phyloP scores from a whole-genome alignment of 2,888 invertebrate genomes.

The Polymixis lichenea region DNA sequence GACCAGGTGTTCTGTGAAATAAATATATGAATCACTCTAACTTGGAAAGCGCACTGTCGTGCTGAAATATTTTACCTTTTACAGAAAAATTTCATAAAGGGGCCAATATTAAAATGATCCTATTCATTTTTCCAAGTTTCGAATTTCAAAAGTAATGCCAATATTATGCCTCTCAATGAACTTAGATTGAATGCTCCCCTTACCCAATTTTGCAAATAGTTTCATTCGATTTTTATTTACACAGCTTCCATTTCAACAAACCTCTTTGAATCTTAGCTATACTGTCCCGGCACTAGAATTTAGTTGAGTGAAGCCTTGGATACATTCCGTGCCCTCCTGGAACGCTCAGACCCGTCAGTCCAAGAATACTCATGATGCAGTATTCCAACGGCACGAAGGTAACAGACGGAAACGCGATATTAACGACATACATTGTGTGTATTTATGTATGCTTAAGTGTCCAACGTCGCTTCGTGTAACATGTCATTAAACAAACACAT shows the following conservation, averaged over 20 bases:
- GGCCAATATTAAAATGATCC: background rate
- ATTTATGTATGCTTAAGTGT: constrained; percentile 67
- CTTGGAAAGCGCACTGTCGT: background rate
- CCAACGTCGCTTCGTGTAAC: constrained; percentile 62
- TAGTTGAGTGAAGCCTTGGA: constrained; percentile 70
- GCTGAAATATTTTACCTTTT: background rate
- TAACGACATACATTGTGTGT: constrained; percentile 64
- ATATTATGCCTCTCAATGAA: background rate
- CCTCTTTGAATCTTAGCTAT: constrained; percentile 48
- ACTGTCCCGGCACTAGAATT: constrained; percentile 68
- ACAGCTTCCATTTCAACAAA: constrained; percentile 42
- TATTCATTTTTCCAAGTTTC: background rate
- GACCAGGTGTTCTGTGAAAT: background rate
- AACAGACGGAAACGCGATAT: constrained; percentile 74
- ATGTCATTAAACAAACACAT: constrained; percentile 46
- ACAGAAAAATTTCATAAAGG: background rate
- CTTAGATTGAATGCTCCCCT: constrained; percentile 31
- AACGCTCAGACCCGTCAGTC: constrained; percentile 76
- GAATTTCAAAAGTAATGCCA: background rate
- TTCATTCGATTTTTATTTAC: constrained; percentile 36
- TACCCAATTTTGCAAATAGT: constrained; percentile 30
- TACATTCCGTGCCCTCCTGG: constrained; percentile 64
- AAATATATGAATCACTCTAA: background rate
- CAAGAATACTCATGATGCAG: constrained; percentile 85
- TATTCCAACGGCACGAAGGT: constrained; percentile 87